These are phyloP conservation scores for Periophthalmus modestus DNA, from an alignment of 2,113 vertebrate genomes.

Conservation along the genomic window DNA sequence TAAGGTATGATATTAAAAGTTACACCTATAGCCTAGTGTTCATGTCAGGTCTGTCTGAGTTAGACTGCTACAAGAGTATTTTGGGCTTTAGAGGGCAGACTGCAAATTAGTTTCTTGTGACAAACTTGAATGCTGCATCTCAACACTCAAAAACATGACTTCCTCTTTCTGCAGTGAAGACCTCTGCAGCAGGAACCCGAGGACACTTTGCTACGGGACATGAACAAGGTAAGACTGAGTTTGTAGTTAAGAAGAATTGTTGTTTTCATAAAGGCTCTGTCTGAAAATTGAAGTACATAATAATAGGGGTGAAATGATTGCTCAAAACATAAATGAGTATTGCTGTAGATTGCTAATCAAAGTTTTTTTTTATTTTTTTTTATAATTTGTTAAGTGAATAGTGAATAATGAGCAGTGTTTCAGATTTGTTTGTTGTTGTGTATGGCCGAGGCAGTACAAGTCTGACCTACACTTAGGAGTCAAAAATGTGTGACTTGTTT, in stretches of 20 bases:
- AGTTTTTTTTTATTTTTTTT: neutral
- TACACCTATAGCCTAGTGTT: neutral
- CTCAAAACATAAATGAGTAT: no score
- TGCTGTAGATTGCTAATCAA: neutral
- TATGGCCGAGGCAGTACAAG: neutral
- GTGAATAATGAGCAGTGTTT: neutral
- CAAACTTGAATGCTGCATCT: neutral
- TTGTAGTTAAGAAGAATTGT: neutral
- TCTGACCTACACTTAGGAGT: neutral
- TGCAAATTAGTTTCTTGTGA: slow-evolving; percentile 61
- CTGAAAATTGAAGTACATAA: no score
- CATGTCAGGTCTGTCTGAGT: neutral
- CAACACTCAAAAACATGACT: slow-evolving; percentile 37
- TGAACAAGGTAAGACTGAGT: slow-evolving; percentile 20
- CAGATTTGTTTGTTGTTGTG: neutral
- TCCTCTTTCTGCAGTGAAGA: slow-evolving; percentile 39
- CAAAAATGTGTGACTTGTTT: neutral
- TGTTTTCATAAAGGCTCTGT: neutral
- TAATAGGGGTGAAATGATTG: no score
- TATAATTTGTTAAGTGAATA: neutral
- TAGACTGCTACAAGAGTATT: slow-evolving; percentile 4
- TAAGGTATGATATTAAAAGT: neutral
- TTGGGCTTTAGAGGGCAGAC: slow-evolving; percentile 8
- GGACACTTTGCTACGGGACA: neutral
- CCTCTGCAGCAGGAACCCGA: neutral